phyloP scores from a whole-genome alignment of 2,888 invertebrate genomes.

The Physocephala rufipes region DNA sequence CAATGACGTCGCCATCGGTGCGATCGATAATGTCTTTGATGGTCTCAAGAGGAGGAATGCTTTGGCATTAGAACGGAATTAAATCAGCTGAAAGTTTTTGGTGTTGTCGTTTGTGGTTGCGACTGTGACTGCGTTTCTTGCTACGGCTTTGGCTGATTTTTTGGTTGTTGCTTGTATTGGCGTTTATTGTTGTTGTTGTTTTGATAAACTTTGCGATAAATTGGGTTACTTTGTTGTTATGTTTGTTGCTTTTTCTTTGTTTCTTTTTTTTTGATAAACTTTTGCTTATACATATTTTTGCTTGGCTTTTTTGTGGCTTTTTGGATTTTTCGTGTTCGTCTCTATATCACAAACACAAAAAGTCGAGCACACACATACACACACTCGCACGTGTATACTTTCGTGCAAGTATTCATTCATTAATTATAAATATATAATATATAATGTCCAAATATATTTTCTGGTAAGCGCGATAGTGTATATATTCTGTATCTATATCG shows the following conservation, averaged over 20 bases:
- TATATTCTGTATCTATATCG: not conserved
- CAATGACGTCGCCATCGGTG: not conserved
- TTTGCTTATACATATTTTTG: too few relatives aligned
- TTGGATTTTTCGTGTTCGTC: too few relatives aligned
- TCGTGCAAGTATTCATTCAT: not conserved
- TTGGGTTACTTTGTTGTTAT: too few relatives aligned
- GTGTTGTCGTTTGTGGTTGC: not conserved
- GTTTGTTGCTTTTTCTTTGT: too few relatives aligned
- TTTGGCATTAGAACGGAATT: constrained; percentile 8
- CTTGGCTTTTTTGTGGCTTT: too few relatives aligned
- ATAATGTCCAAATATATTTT: not conserved
- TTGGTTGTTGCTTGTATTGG: not conserved
- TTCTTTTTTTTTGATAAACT: too few relatives aligned
- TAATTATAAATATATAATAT: not conserved
- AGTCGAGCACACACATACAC: too few relatives aligned
- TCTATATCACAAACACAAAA: too few relatives aligned
- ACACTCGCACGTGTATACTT: not conserved
- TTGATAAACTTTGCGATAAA: not conserved
- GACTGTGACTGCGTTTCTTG: not conserved
- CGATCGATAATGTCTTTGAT: not conserved
- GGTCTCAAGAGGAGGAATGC: constrained; percentile 7
- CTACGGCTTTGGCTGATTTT: constrained; percentile 14
- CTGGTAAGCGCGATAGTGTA: too few relatives aligned
- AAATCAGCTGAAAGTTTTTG: not conserved
- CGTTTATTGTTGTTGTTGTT: constrained; percentile 12